Evolutionary conservation across 2,888 invertebrate genomes (phyloP), one percentile per base, ranked within the genome.

Genomic region (Neocrepidodera transversa): DNA sequence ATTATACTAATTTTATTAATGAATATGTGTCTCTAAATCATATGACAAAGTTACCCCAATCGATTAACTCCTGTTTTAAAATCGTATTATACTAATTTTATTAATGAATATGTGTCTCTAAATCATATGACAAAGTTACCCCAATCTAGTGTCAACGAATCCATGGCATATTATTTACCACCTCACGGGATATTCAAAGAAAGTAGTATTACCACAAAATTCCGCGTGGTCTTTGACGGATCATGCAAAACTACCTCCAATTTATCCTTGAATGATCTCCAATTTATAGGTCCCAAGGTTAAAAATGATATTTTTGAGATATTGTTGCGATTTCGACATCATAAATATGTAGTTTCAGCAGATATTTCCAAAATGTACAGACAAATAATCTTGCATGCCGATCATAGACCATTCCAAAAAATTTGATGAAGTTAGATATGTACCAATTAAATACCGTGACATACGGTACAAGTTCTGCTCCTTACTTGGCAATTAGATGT

Each of bases 1-100:
- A 51, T 7, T 63, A 63, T 38, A 28, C 14, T 14, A 40, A 43
- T 3, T 60, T 60, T n/a, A n/a, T n/a, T n/a, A n/a, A n/a, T n/a
- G n/a, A n/a, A n/a, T n/a, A n/a, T n/a, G n/a, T n/a, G n/a, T n/a
- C n/a, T n/a, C n/a, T n/a, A n/a, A n/a, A n/a, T n/a, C n/a, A n/a
- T n/a, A n/a, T n/a, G n/a, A n/a, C n/a, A n/a, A n/a, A n/a, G n/a
- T n/a, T n/a, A n/a, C n/a, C n/a, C n/a, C n/a, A n/a, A n/a, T n/a
- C 11, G 17, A 14, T 36, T 47, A 60, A 14, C 47, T 52, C 13
- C 11, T 8, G n/a, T 48, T 16, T 57, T 63, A 40, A 63, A 57
- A 60, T 11, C 17, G 5, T 20, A 51, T 7, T 63, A 63, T 38
- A 28, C 14, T 14, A 40, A 43, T 3, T 60, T 60, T n/a, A n/a